Evolutionary conservation across 2,797 vertebrate species (phyloP).

Genomic region (Hippocampus kuda): DNA sequence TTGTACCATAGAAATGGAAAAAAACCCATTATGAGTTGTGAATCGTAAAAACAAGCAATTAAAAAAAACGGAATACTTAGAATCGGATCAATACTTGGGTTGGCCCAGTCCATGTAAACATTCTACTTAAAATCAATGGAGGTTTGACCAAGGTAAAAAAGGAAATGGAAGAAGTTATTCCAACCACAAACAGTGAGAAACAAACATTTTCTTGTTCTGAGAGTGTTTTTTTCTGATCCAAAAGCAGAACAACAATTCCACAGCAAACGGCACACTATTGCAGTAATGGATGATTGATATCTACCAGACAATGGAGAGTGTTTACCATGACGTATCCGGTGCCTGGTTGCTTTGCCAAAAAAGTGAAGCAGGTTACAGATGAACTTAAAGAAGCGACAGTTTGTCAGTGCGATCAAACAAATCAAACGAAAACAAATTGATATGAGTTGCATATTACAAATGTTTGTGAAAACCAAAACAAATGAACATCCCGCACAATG

Average conservation of each 20-base stretch:
- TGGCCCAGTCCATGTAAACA: not conserved
- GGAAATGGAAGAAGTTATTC: not conserved
- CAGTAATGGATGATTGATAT: conserved; percentile 71
- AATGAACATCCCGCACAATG: not conserved
- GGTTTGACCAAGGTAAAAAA: not conserved
- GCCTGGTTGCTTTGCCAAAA: conserved; percentile 88
- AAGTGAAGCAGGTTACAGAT: conserved; percentile 33
- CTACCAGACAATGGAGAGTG: conserved; percentile 99
- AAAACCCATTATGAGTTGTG: not conserved
- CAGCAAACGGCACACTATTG: conserved; percentile 76
- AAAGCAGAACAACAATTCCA: conserved; percentile 62
- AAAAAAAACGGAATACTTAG: not conserved
- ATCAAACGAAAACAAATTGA: conserved; percentile 16
- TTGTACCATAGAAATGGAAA: not conserved
- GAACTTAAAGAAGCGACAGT: conserved; percentile 73
- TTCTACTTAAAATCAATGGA: not conserved
- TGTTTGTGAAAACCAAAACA: not conserved
- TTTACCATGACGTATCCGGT: conserved; percentile 94
- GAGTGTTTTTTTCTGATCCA: not conserved
- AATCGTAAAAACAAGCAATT: not conserved
- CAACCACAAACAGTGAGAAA: not conserved
- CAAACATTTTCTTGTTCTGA: not conserved
- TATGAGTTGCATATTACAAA: conserved; percentile 68
- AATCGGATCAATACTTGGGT: not conserved
- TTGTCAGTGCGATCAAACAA: conserved; percentile 54